Evolutionary conservation across 2,888 invertebrate genomes (phyloP).

Genomic region (Meta bourneti): DNA sequence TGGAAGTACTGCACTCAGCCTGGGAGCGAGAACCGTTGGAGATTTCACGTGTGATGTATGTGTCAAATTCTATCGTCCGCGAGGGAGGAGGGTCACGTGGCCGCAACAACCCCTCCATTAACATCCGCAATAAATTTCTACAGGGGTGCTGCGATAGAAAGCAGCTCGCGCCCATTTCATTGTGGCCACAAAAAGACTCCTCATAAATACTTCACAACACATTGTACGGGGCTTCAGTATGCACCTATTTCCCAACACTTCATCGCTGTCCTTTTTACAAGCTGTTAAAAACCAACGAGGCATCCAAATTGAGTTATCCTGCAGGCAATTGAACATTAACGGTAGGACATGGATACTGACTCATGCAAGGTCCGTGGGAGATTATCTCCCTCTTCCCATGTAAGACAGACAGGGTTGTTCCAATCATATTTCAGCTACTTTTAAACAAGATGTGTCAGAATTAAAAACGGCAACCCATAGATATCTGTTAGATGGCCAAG

Average conservation of each 20-base stretch:
- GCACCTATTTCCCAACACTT: background rate
- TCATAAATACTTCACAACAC: conserved; percentile 18
- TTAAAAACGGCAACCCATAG: too few relatives aligned
- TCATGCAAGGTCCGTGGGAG: background rate
- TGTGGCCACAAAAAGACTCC: conserved; percentile 24
- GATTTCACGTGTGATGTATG: too few relatives aligned
- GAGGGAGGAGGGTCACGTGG: too few relatives aligned
- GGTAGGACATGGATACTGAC: background rate
- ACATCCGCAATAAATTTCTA: background rate
- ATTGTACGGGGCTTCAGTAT: background rate
- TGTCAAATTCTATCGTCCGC: too few relatives aligned
- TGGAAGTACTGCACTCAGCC: too few relatives aligned
- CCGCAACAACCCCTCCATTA: too few relatives aligned
- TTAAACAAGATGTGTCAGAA: too few relatives aligned
- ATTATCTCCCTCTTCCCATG: background rate
- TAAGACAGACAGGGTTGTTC: too few relatives aligned
- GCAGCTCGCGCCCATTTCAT: background rate
- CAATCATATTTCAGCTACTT: too few relatives aligned
- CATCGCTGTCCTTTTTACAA: background rate
- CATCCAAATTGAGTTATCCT: background rate
- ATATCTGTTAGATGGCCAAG: too few relatives aligned
- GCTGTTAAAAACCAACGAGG: conserved; percentile 1
- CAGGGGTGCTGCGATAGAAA: background rate
- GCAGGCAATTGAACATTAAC: conserved; percentile 9
- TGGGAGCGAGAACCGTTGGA: too few relatives aligned